Base-by-base conservation (phyloP, 2,113 vertebrate species). In the Regulus satrapa region DNA sequence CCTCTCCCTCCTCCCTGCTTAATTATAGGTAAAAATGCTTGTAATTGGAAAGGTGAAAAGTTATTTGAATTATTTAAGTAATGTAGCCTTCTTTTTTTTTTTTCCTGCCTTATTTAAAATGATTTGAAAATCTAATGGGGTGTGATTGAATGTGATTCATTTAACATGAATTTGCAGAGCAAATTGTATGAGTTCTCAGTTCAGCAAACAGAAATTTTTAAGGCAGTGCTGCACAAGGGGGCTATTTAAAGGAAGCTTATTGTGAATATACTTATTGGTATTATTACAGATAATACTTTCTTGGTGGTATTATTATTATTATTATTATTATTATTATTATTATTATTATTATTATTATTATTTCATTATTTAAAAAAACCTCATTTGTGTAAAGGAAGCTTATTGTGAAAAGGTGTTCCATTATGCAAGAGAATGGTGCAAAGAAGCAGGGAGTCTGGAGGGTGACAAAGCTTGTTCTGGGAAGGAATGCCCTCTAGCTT, bases 131-230 rank as follows among this genome's bases (percentile, higher is more conserved):
- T 41, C 23, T 15, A 13, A 71, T 21, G 68, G 80, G 6, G n/a
- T 32, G 54, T 92, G 75, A 75, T 48, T 62, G 51, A 23, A 63
- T 46, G 18, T 21, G 28, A 63, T 66, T 64, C 5, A 17, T 94
- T 89, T 88, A 41, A 49, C 43, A 18, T 45, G 58, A 92, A 73
- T 88, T 86, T 66, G 26, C 18, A 40, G 86, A 67, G 24, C n/a
- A 76, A 56, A 76, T 66, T 73, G 55, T 79, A 18, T 41, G n/a
- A 77, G 49, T 76, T 26, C 19, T 81, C 86, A 59, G 69, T 52
- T 87, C 52, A 85, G 64, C 73, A 94, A 92, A 67, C 46, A 74
- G 66, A 71, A 29, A 79, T 91, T 96, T 91, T 81, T 66, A 49
- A 58, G 34, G 36, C 24, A 63, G 34, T 58, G 38, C 45, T 55